Percentiles rank a stretch among this genome's conserved stretches.
These are phyloP conservation scores for Syngnathus scovelli DNA, from an alignment of 2,113 vertebrate genomes.

Conservation along the genomic window DNA sequence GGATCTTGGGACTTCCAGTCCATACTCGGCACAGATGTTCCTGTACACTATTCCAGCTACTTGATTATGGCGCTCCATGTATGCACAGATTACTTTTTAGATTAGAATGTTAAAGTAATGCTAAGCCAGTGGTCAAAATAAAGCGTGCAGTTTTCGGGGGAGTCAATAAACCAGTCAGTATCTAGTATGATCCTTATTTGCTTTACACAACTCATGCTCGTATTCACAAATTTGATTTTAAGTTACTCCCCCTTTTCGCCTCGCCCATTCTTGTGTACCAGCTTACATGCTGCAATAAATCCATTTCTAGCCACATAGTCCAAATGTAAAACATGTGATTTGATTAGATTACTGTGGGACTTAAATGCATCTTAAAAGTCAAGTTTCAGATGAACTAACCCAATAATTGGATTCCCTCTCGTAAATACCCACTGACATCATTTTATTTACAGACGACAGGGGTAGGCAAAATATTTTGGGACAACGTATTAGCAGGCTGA, in stretches of 20 bases:
- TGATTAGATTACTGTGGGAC: neutral
- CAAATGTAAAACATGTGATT: neutral
- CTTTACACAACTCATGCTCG: neutral
- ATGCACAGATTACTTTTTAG: no score
- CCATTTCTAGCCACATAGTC: neutral
- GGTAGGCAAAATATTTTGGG: slow-evolving; percentile 62
- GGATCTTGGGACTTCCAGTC: no score
- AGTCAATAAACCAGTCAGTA: no score
- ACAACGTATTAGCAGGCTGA: slow-evolving; percentile 59
- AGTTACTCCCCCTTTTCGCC: neutral
- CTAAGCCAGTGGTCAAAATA: neutral
- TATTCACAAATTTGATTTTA: neutral
- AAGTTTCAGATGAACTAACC: neutral
- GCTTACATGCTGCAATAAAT: neutral
- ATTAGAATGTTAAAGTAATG: neutral
- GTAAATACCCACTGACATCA: slow-evolving; percentile 11
- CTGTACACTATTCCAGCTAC: no score
- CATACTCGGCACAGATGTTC: no score
- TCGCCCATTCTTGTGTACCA: neutral
- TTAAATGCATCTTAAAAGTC: neutral
- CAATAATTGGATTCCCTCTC: slow-evolving; percentile 3
- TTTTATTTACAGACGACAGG: slow-evolving; percentile 53
- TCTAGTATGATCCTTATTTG: no score
- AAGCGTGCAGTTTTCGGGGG: no score
- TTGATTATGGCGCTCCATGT: no score